Base-by-base conservation (phyloP, 2,888 invertebrate species). In the Hydraecia micacea region DNA sequence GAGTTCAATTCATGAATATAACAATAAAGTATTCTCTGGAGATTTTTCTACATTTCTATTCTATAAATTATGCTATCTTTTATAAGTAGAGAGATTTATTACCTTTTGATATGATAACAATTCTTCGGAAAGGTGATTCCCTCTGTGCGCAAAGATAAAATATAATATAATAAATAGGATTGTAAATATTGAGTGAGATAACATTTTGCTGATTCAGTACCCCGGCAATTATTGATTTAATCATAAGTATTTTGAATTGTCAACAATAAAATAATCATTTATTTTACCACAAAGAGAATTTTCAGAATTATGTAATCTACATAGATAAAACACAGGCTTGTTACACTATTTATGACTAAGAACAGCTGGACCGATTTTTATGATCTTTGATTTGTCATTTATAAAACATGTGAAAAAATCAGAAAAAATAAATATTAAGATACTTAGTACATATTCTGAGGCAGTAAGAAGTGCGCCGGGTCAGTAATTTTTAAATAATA, bases 131-230 rank as follows among this genome's bases (percentile, higher is more conserved):
- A 18, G 39, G 77, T 21, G 15, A 75, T 42, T 76, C n/a, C 32
- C 32, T 6, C 32, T 6, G 28, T 18, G 25, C 39, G 18, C 5
- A 18, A 58, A 58, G 46, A 77, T 79, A 36, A 21, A 67, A 32
- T 67, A 28, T 21, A 3, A 36, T 36, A 36, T 21, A 39, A 28
- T 68, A 13, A 62, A 77, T 18, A 58, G 18, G n/a, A 77, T 46
- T 77, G 42, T 77, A 66, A 66, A 77, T 25, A 46, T 60, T 62
- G 6, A 36, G 15, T 21, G 9, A 11, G 42, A 76, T 65, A 52
- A 55, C 2, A 42, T 49, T 68, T 60, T 39, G 9, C 39, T 32
- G 76, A 74, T 60, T 60, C 36, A 5, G 3, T 28, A 28, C 6
- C 6, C 6, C 3, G 66, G 36, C 7, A 21, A 9, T 21, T 25